Conservation (phyloP, 2,113 vertebrate species). For the Epinephelus fuscoguttatus region DNA sequence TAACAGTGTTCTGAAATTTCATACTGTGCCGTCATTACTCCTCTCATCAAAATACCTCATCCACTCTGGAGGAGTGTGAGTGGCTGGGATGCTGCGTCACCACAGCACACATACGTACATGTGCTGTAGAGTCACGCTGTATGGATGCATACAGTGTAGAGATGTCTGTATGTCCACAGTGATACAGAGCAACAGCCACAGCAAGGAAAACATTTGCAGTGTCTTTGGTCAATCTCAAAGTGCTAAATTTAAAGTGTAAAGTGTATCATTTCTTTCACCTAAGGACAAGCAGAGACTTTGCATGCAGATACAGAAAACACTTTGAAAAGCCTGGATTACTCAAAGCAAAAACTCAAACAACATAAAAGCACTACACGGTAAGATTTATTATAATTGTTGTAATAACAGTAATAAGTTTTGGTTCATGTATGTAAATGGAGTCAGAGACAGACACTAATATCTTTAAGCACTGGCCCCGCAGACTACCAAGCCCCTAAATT, state of each 20-base stretch:
- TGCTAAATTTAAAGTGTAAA: not conserved
- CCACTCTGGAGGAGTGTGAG: not conserved
- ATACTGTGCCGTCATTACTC: not conserved
- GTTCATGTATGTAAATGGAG: not conserved
- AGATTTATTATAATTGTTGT: not conserved
- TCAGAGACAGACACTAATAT: no score
- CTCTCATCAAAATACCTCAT: no score
- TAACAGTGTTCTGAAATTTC: not conserved
- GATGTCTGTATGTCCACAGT: not conserved
- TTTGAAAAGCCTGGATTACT: not conserved
- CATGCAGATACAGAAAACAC: not conserved
- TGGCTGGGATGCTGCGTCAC: not conserved
- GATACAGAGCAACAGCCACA: conserved; percentile 7
- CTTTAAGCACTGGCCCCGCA: no score
- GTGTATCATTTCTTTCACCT: not conserved
- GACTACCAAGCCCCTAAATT: no score
- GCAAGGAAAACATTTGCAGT: not conserved
- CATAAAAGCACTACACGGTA: not conserved
- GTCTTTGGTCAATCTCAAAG: not conserved
- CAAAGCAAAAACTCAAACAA: not conserved
- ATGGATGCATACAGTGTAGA: not conserved
- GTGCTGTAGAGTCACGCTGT: not conserved
- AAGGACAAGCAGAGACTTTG: not conserved
- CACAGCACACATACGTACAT: not conserved
- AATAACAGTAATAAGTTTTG: not conserved